phyloP scores from a whole-genome alignment of 1,140 invertebrate genomes.

The Triops longicaudatus region DNA sequence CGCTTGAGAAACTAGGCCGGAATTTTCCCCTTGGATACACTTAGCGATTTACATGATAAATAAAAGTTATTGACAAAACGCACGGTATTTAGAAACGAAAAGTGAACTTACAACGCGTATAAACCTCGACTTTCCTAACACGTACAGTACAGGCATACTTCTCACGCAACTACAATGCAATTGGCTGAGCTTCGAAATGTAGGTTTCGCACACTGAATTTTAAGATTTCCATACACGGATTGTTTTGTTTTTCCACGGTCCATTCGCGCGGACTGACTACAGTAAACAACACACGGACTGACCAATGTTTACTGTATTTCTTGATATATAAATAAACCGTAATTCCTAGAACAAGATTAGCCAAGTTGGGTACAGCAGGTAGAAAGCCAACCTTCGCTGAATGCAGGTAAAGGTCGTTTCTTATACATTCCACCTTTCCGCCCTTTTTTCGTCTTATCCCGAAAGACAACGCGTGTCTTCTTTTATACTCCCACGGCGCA shows the following conservation, averaged over 20 bases:
- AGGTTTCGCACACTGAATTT: too few species aligned
- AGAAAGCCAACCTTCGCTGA: neutral
- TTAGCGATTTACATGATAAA: neutral
- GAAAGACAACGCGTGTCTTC: neutral
- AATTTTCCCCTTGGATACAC: constrained; percentile 4
- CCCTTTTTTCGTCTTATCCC: neutral
- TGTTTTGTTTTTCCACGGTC: too few species aligned
- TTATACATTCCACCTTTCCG: neutral
- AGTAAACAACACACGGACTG: too few species aligned
- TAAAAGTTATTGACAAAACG: neutral
- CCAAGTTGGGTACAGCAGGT: neutral
- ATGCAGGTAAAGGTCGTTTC: constrained; percentile 11
- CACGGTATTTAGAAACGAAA: neutral
- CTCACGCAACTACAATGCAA: too few species aligned
- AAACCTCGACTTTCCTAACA: neutral
- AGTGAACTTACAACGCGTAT: neutral
- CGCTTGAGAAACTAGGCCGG: neutral
- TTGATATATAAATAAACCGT: neutral
- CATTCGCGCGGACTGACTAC: too few species aligned
- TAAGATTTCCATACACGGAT: too few species aligned
- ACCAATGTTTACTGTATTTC: too few species aligned
- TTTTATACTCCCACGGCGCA: neutral
- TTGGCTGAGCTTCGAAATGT: too few species aligned
- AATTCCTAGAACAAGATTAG: too few species aligned
- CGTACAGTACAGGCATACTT: neutral